Evolutionary conservation across 2,888 invertebrate species (phyloP), one percentile per base, ranked within the genome.

Genomic region (Nezara viridula): DNA sequence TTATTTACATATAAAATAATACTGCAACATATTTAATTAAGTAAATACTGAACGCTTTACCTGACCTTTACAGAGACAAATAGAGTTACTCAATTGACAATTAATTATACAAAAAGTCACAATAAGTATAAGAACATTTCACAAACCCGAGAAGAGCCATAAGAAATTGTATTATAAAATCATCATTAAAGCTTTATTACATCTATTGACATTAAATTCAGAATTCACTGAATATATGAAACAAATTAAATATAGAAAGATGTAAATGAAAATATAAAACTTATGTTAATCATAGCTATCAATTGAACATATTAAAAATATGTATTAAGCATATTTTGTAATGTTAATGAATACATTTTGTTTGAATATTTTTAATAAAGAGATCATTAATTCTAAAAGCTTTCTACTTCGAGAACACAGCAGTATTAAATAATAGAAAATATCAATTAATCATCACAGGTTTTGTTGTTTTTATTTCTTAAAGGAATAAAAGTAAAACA

Each of bases 1-100:
- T 55, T 55, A 55, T 55, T 55, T 55, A 55, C 55, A 55, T 55
- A 9, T 55, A 55, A 55, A 55, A 55, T 55, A 55, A 55, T 55
- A 55, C 55, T 55, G 55, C n/a, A 55, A 55, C 55, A n/a, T n/a
- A 55, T n/a, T n/a, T n/a, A 19, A 55, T 55, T 55, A 55, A 10
- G n/a, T 55, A 55, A 55, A 55, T 55, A 55, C 55, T 55, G 55
- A 55, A 24, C 6, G n/a, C 55, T 55, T 55, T 24, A 55, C n/a
- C n/a, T 55, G 55, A 2, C 24, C n/a, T 55, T 50, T 55, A 55
- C 2, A 55, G 0, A 55, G n/a, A n/a, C 7, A 55, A 55, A n/a
- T 55, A 52, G 24, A 55, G 9, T 55, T 55, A 55, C 1, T 55
- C 55, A 55, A 55, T 55, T 55, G 55, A 55, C 55, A n/a, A n/a